These are phyloP conservation scores for Herminia tarsipennalis DNA, from an alignment of 2,888 invertebrate genomes.

Conservation along the genomic window DNA sequence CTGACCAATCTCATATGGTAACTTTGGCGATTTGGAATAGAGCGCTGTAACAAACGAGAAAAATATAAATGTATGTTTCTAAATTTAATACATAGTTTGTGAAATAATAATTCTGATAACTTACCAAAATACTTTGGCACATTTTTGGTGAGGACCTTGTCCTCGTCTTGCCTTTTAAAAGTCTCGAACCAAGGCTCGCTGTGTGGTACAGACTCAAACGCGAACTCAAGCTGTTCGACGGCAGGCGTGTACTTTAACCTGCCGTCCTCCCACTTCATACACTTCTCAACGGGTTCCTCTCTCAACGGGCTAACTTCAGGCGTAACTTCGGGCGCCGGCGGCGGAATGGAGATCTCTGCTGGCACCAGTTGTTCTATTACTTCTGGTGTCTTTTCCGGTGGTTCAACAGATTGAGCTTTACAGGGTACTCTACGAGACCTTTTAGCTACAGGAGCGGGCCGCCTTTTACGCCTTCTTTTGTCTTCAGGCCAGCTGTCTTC, in stretches of 20 bases:
- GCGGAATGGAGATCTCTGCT: constrained; percentile 21
- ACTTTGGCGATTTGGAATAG: constrained; percentile 86
- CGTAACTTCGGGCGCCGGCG: constrained; percentile 34
- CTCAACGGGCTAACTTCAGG: constrained; percentile 55
- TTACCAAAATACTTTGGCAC: constrained; percentile 86
- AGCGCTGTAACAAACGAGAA: constrained; percentile 73
- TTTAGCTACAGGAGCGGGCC: constrained; percentile 51
- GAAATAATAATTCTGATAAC: no score
- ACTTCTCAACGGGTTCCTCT: constrained; percentile 65
- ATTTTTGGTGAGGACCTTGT: constrained; percentile 87
- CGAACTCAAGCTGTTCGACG: constrained; percentile 88
- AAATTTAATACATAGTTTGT: no score
- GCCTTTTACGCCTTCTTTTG: constrained; percentile 60
- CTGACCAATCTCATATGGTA: constrained; percentile 91
- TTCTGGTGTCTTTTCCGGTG: constrained; percentile 36
- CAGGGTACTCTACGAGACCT: constrained; percentile 48
- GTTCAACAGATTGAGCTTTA: constrained; percentile 24
- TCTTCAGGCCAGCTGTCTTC: constrained; percentile 78
- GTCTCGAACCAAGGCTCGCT: constrained; percentile 93
- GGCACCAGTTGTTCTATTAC: constrained; percentile 38
- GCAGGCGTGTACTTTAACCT: constrained; percentile 76
- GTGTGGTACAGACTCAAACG: constrained; percentile 90
- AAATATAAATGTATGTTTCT: not conserved
- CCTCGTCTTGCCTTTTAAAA: constrained; percentile 91
- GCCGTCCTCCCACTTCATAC: constrained; percentile 81